Evolutionary conservation across 53 echinoderm and acorn worm genomes (phyloP).

Genomic region (Holothuria scabra): DNA sequence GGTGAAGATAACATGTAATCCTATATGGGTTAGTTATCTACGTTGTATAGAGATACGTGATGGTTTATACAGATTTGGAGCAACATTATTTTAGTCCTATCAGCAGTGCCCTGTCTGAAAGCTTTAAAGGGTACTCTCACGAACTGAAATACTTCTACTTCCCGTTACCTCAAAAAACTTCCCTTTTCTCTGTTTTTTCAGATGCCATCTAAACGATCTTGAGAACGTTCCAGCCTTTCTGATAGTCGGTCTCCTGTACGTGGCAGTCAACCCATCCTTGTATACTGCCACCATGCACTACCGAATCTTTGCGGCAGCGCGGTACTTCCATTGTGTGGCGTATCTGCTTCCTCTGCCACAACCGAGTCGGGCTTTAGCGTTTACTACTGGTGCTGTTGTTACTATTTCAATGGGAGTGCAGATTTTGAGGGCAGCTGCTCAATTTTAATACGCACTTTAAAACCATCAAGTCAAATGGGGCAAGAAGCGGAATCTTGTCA

Average conservation of each 20-base stretch:
- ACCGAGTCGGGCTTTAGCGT: conserved; percentile 61
- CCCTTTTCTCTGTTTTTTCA: neutral
- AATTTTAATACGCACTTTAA: conserved; percentile 32
- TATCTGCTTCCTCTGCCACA: conserved; percentile 73
- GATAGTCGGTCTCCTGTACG: conserved; percentile 75
- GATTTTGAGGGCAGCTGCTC: conserved; percentile 32
- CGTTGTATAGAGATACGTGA: too few relatives aligned
- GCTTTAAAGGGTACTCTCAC: too few relatives aligned
- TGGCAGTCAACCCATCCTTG: conserved; percentile 61
- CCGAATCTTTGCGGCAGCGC: conserved; percentile 67
- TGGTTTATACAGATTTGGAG: too few relatives aligned
- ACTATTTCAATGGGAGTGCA: conserved; percentile 65
- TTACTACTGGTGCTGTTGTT: conserved; percentile 27
- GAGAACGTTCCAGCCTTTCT: conserved; percentile 86
- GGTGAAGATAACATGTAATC: too few relatives aligned
- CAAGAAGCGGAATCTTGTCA: too few relatives aligned
- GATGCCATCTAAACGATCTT: conserved; percentile 84
- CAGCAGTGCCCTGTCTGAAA: too few relatives aligned
- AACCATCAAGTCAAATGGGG: too few relatives aligned
- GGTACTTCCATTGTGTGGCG: conserved; percentile 66
- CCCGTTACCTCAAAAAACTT: too few relatives aligned
- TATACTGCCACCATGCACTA: conserved; percentile 69
- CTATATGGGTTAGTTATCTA: too few relatives aligned
- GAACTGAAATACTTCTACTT: too few relatives aligned
- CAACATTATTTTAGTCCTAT: too few relatives aligned